Conservation (phyloP, 2,797 vertebrate genomes). For the Enteromius argenteus region DNA sequence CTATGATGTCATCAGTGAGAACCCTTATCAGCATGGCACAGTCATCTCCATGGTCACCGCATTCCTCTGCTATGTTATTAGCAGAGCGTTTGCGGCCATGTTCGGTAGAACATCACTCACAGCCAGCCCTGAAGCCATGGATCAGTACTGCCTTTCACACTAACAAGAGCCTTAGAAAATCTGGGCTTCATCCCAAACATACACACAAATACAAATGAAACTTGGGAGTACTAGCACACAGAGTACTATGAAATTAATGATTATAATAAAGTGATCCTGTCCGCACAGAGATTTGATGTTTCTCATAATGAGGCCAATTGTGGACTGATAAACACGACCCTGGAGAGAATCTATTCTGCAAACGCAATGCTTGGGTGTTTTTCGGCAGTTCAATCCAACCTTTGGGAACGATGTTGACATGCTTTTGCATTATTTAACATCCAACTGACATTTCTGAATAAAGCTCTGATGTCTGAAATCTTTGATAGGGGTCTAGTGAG, state of each 20-base stretch:
- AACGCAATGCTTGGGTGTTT: slow-evolving; percentile 15
- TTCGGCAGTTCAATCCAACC: slow-evolving; percentile 17
- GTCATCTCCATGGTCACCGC: slow-evolving; percentile 59
- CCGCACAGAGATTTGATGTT: slow-evolving; percentile 35
- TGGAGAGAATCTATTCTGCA: slow-evolving; percentile 31
- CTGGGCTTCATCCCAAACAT: slow-evolving; percentile 42
- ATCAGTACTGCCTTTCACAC: slow-evolving; percentile 55
- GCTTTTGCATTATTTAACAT: slow-evolving; percentile 46
- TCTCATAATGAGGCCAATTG: slow-evolving; percentile 45
- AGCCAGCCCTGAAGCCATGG: slow-evolving; percentile 39
- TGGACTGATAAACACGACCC: slow-evolving; percentile 41
- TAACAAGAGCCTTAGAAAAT: slow-evolving; percentile 47
- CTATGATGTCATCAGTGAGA: slow-evolving; percentile 70
- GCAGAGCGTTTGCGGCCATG: slow-evolving; percentile 53
- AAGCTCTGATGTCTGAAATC: slow-evolving; percentile 32
- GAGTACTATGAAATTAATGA: slow-evolving; percentile 43
- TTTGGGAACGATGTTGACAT: slow-evolving; percentile 36
- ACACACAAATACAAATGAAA: slow-evolving; percentile 47
- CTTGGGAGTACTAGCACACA: slow-evolving; percentile 5
- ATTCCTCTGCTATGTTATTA: slow-evolving; percentile 56
- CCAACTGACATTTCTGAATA: slow-evolving; percentile 43
- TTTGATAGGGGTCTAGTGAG: slow-evolving; percentile 31
- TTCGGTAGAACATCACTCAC: slow-evolving; percentile 61
- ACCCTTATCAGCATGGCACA: slow-evolving; percentile 57
- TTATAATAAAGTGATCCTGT: slow-evolving; percentile 44